Conservation (phyloP, 92 coral and sea anemone species). For the Parazoanthus atlanticus region DNA sequence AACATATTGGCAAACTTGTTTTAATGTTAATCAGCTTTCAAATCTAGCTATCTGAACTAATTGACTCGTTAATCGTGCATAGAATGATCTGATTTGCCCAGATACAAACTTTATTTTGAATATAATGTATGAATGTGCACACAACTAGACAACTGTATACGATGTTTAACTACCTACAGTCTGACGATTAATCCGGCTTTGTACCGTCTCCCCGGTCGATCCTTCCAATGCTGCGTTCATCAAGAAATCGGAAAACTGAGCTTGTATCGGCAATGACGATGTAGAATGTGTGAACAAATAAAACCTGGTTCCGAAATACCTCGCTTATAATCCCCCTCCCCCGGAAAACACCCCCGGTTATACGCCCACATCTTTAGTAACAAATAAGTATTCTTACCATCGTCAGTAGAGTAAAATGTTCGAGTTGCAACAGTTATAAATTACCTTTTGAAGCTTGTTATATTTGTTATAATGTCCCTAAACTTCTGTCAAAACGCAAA, state of each 20-base stretch:
- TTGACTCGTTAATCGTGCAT: too few relatives aligned
- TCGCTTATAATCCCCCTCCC: too few relatives aligned
- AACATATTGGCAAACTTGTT: too few relatives aligned
- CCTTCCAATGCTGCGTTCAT: neutral
- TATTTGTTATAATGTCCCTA: neutral
- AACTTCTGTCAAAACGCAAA: too few relatives aligned
- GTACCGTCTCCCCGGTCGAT: neutral
- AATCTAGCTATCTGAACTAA: too few relatives aligned
- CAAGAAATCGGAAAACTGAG: neutral
- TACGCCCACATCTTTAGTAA: too few relatives aligned
- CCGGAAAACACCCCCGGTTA: too few relatives aligned
- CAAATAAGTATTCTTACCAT: neutral
- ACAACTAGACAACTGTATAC: neutral
- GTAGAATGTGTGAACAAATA: neutral
- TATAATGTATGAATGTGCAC: neutral
- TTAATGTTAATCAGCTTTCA: too few relatives aligned
- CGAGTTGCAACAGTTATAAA: too few relatives aligned
- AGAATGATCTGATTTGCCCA: too few relatives aligned
- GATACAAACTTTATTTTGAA: too few relatives aligned
- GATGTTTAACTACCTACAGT: neutral
- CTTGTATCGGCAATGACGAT: neutral
- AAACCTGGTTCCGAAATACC: neutral
- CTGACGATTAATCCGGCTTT: neutral
- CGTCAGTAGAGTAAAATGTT: neutral
- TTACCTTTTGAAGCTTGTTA: neutral